These are phyloP conservation scores for Aphis gossypii DNA, from an alignment of 1,140 invertebrate genomes.

Conservation along the genomic window DNA sequence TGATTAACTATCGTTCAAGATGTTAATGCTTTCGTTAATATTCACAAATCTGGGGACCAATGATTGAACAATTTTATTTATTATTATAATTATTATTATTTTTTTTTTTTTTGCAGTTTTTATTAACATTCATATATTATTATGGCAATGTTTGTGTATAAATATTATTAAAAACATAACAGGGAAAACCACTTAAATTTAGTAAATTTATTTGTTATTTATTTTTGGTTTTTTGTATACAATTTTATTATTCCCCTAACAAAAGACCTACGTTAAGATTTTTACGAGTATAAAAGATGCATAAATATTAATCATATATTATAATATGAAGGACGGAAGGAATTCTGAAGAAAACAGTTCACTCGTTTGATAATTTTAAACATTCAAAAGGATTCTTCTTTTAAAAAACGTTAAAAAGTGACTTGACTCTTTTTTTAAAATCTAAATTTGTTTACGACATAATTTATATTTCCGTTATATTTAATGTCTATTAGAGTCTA, in stretches of 20 bases:
- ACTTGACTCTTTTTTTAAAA: neutral
- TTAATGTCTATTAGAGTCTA: neutral
- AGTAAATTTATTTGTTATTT: neutral
- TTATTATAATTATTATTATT: too few species aligned
- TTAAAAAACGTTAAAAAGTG: neutral
- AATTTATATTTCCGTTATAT: neutral
- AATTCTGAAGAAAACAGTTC: neutral
- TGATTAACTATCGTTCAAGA: neutral
- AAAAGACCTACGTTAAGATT: neutral
- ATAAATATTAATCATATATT: neutral
- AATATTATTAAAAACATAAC: neutral
- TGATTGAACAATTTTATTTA: neutral
- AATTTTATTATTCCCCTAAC: neutral
- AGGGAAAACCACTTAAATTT: neutral
- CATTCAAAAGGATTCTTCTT: neutral
- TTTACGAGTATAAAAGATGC: neutral
- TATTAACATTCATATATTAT: neutral
- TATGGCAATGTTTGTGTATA: neutral
- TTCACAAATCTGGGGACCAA: neutral
- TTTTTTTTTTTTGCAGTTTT: neutral
- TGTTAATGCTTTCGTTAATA: neutral
- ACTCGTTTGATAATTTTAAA: neutral
- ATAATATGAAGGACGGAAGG: neutral
- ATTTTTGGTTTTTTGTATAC: neutral
- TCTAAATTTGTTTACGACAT: neutral